Base-by-base conservation (phyloP, 2,888 invertebrate genomes). In the Mechanitis messenoides region DNA sequence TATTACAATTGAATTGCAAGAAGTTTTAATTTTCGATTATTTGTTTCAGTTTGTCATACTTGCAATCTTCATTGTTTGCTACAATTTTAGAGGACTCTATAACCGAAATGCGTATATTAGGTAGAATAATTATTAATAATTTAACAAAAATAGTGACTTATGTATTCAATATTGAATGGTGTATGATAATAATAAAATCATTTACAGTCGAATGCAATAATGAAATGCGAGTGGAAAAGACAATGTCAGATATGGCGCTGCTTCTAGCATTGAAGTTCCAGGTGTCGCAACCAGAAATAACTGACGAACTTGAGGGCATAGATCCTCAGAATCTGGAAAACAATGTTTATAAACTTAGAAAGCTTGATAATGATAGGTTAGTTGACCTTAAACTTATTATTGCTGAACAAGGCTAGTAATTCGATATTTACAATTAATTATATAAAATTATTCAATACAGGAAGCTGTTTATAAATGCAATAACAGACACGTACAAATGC, bases 1-100 rank as follows among this genome's bases (percentile, higher is more conserved):
- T 38, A 7, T 38, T 38, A 2, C 7, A 38, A 38, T 38, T 47
- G 47, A 28, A 47, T 47, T 47, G 47, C 20, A 20, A n/a, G n/a
- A 20, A n/a, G n/a, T 47, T 28, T 28, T 20, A 47, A 28, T 47
- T 5, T 28, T 12, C 4, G 38, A 38, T 38, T 38, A 38, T 47
- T 6, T 2, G 7, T 50, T 50, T 46, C 68, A 77, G 74, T 28
- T 65, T 77, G 46, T 58, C 69, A 3, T 73, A 73, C 56, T 67
- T 76, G 9, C 65, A 71, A 65, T 65, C 75, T 11, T 72, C 72
- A 4, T 63, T 77, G 33, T 74, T 73, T 60, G 77, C 73, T 38
- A 73, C 76, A 9, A 62, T 74, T 38, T 62, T 76, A 53, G 78
- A 78, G 70, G 74, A 77, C 61, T 68, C 72, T n/a, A 70, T 76